Percentiles rank a stretch among this genome's conserved stretches.
Evolutionary conservation across 2,113 vertebrate species (phyloP).

Genomic region (Tamias sibiricus): DNA sequence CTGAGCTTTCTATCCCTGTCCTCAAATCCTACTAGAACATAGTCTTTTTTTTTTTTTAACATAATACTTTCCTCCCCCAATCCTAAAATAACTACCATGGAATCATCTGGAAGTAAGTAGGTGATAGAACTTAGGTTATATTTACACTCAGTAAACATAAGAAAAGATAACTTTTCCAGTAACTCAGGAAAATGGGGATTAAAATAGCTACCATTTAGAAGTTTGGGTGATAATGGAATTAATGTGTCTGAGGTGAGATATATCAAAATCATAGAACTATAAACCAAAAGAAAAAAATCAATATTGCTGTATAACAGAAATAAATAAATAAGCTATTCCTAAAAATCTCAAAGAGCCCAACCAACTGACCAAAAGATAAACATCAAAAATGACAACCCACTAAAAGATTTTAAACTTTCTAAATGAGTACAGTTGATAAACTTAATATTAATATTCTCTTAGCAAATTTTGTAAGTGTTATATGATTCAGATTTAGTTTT

Average conservation of each 20-base stretch:
- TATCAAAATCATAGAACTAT: neutral
- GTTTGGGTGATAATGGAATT: neutral
- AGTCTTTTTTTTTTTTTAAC: neutral
- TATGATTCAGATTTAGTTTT: neutral
- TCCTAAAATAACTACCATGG: neutral
- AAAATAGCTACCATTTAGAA: neutral
- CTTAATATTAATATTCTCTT: neutral
- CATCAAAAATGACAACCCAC: neutral
- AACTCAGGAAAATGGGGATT: neutral
- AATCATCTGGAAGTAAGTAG: neutral
- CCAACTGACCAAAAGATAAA: neutral
- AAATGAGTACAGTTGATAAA: neutral
- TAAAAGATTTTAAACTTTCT: neutral
- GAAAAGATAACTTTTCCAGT: neutral
- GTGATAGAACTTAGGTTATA: neutral
- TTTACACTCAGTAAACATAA: neutral
- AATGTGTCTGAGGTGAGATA: neutral
- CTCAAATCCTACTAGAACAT: neutral
- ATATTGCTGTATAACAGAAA: neutral
- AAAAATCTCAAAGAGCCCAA: neutral
- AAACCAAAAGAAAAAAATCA: neutral
- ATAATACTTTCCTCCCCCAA: neutral
- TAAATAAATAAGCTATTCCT: neutral
- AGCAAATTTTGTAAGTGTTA: constrained; percentile 1
- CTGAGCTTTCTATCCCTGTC: neutral